Base-by-base conservation (phyloP, 2,888 invertebrate species). In the Sesia bembeciformis region DNA sequence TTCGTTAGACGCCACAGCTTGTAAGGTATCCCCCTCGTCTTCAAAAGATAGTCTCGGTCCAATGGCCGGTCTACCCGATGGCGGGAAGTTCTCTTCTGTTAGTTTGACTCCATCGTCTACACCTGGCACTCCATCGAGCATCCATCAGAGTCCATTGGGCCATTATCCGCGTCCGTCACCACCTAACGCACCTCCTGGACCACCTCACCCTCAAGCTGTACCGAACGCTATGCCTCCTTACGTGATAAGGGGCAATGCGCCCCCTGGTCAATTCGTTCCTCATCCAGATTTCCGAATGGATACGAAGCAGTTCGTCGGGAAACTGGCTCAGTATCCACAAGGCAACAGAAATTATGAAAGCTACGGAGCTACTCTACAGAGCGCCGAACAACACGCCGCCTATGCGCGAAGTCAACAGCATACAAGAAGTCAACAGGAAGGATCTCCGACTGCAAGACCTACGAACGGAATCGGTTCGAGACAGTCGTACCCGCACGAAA, bases 81-180 rank as follows among this genome's bases (percentile, higher is more conserved):
- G 86, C 39, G 91, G 93, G 3, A 90, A 90, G 67, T 90, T 92
- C 63, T 92, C 93, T 4, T 91, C 93, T 49, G 91, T 93, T 58
- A 93, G 90, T 66, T 70, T 93, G 52, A 92, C 93, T 1, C 93
- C 92, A 0, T 91, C 92, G 0, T 91, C 93, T 5, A 91, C 93
- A 3, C 92, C 92, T 6, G 91, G 92, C 4, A 92, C 92, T 23
- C 92, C 92, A 3, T 91, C 91, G 4, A 91, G 92, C 60, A 90
- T 91, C 70, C 91, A 93, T 63, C 91, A 91, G 61, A 93, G 93
- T 72, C 93, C 93, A 0, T 76, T 93, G 5, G 91, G 92, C 40
- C 90, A 92, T 60, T 94, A 93, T 71, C 92, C 93, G 6, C 85
- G 93, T 58, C 93, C 94, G 5, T 94, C 94, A 3, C 94, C 94